Conservation (phyloP, 2,888 invertebrate genomes). For the Tiliacea citrago region DNA sequence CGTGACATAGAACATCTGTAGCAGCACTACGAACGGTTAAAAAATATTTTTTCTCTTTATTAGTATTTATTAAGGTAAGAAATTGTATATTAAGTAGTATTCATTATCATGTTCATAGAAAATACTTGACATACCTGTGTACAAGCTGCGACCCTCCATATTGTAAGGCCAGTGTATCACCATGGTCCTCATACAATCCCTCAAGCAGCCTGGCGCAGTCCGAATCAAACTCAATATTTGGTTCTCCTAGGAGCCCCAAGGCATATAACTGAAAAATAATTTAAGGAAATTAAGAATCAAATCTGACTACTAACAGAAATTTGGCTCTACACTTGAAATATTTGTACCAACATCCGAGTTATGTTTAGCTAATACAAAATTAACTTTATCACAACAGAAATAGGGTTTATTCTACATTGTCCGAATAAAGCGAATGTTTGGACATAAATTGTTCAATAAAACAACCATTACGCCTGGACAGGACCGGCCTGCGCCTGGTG, state of each 20-base stretch:
- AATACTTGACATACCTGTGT: conserved; percentile 91
- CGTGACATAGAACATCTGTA: too few species aligned
- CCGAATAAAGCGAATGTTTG: not conserved
- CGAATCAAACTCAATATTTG: conserved; percentile 97
- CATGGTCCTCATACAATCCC: conserved; percentile 99
- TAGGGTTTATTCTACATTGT: not conserved
- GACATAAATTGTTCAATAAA: too few species aligned
- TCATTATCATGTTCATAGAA: not conserved
- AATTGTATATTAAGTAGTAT: not conserved
- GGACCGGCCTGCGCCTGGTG: too few species aligned
- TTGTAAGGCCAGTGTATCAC: conserved; percentile 98
- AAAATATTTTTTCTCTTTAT: not conserved
- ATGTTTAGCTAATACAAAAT: not conserved
- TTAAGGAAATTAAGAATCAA: not conserved
- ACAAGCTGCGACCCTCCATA: conserved; percentile 99
- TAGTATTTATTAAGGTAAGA: not conserved
- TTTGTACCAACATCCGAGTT: not conserved
- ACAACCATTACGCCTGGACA: too few species aligned
- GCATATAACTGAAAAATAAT: conserved; percentile 93
- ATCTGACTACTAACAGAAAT: not conserved
- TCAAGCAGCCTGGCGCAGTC: conserved; percentile 98
- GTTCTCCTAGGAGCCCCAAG: conserved; percentile 96
- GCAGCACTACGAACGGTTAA: not conserved
- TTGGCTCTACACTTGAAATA: not conserved
- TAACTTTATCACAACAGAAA: rapidly evolving